Conservation (phyloP, 2,797 vertebrate species). For the Spinus olivaceus region DNA sequence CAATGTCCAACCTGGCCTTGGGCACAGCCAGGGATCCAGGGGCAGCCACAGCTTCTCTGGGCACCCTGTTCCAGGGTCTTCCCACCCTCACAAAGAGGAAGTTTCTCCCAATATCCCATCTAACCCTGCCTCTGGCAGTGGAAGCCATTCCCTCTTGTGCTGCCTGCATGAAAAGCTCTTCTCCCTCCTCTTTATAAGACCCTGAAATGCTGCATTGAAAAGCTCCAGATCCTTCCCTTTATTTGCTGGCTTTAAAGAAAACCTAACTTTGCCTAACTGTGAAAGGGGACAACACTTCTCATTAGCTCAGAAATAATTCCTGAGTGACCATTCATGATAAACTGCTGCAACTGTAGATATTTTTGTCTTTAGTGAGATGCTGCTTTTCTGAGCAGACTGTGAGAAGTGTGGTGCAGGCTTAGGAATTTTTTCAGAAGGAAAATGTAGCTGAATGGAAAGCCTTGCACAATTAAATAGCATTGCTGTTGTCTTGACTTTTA, state of each 20-base stretch:
- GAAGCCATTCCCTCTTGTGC: neutral
- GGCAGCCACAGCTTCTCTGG: neutral
- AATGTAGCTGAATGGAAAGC: neutral
- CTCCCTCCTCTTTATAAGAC: neutral
- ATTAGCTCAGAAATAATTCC: neutral
- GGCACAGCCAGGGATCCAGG: neutral
- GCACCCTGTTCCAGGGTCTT: neutral
- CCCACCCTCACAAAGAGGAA: rapidly evolving
- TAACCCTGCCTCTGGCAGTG: neutral
- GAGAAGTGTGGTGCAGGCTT: neutral
- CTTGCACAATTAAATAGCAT: neutral
- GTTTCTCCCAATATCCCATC: neutral
- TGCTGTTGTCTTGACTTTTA: neutral
- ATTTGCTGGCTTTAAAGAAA: neutral
- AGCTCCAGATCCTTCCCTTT: neutral
- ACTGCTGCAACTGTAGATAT: too few species aligned
- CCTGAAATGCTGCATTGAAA: neutral
- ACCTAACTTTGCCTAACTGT: neutral
- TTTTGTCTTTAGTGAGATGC: neutral
- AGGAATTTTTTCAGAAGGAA: neutral
- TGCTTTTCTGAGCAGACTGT: neutral
- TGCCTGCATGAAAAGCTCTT: neutral
- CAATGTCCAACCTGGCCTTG: rapidly evolving
- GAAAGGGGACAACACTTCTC: neutral
- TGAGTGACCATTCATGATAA: neutral